phyloP scores from a whole-genome alignment of 2,797 vertebrate species.

The Xyrichtys novacula region DNA sequence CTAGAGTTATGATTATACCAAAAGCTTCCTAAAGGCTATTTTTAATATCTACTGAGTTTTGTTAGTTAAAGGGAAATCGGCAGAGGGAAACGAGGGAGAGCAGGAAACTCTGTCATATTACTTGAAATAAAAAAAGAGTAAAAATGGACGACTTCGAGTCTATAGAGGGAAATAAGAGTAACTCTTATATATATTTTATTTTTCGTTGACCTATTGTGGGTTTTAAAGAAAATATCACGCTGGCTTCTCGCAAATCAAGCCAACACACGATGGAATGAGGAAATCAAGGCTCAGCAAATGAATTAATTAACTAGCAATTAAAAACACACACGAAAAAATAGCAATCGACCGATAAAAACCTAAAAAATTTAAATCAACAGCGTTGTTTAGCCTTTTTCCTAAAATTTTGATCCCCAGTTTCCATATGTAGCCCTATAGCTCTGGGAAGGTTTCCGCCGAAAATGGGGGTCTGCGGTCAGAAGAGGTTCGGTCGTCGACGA shows the following conservation, averaged over 20 bases:
- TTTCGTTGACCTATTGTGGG: conserved; percentile 61
- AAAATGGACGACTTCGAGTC: conserved; percentile 61
- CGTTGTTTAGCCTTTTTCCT: conserved; percentile 84
- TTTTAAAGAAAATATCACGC: conserved; percentile 46
- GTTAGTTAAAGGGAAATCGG: conserved; percentile 52
- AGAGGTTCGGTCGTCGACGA: conserved; percentile 80
- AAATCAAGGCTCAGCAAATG: conserved; percentile 66
- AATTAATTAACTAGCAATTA: conserved; percentile 60
- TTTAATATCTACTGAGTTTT: conserved; percentile 42
- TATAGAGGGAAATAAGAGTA: conserved; percentile 47
- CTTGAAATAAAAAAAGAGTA: conserved; percentile 56
- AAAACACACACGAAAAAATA: conserved; percentile 29
- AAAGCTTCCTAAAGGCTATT: conserved; percentile 32
- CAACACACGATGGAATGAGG: conserved; percentile 59
- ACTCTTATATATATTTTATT: conserved; percentile 52
- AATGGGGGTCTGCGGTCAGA: conserved; percentile 81
- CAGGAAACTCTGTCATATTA: conserved; percentile 64
- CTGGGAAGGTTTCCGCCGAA: conserved; percentile 83
- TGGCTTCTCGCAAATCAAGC: conserved; percentile 69
- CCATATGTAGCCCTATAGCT: conserved; percentile 87
- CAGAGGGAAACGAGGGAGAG: conserved; percentile 57
- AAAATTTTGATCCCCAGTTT: conserved; percentile 89
- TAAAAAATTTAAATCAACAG: conserved; percentile 58
- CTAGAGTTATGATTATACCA: conserved; percentile 35
- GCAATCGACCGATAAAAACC: conserved; percentile 46